Conservation (phyloP, 2,888 invertebrate genomes). For the Dicranocentrus wangi region DNA sequence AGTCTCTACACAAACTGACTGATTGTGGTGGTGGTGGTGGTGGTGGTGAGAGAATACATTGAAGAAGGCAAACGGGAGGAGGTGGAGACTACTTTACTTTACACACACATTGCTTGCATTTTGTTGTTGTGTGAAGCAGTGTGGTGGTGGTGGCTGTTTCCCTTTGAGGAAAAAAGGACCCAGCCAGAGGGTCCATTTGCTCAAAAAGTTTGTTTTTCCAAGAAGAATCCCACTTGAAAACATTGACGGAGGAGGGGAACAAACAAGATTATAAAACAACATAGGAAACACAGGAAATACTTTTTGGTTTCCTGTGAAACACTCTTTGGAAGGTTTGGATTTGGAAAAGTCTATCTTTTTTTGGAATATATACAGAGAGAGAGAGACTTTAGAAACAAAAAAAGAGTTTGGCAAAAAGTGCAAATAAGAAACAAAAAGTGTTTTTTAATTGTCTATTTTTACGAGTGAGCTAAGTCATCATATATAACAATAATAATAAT, state of each 20-base stretch:
- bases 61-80: no score
- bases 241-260: neutral
- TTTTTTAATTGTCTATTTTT: slow-evolving; percentile 25
- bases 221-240: slow-evolving; percentile 34
- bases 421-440: no score
- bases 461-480: slow-evolving; percentile 38
- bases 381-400: no score
- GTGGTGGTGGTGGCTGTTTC: no score
- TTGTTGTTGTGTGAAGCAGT: no score
- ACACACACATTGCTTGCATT: no score
- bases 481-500: no score
- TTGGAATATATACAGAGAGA: neutral
- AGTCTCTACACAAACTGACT: no score
- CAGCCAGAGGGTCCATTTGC: slow-evolving; percentile 42
- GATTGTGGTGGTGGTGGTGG: neutral
- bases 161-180: slow-evolving; percentile 34
- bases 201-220: slow-evolving; percentile 38
- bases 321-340: neutral
- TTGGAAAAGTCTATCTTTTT: neutral
- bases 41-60: neutral
- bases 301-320: slow-evolving; percentile 1
- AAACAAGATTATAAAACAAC: neutral
- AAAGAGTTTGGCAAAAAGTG: no score
- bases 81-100: slow-evolving; percentile 13
- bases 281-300: neutral